Base-by-base conservation (phyloP, 30 jellyfish, hydroid and myxozoan genomes). In the Catostylus mosaicus region DNA sequence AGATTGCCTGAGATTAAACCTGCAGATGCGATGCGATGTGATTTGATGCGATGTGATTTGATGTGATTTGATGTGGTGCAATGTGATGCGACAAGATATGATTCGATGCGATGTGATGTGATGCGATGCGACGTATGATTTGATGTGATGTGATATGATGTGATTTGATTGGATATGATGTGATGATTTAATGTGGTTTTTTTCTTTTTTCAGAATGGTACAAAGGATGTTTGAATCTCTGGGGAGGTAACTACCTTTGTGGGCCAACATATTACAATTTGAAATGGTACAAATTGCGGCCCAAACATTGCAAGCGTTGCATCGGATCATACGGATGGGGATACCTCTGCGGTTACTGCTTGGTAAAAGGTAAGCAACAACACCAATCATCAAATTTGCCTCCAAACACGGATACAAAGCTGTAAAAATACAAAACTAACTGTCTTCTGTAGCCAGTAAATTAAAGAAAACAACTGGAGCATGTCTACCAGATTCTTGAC, bases 221-320 rank as follows among this genome's bases (percentile, higher is more conserved):
- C 71, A 59, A 38, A 40, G 46, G 81, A 20, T 78, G 89, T 65
- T 62, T 73, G 35, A 37, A 29, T 23, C 40, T 78, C 40, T 78
- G 89, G 89, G 80, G 82, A 26, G 46, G 69, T 20, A 24, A 64
- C 22, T 66, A 46, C 37, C 89, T 78, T 38, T 78, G 89, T 43
- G 89, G 45, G 5, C 54, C 67, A 24, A 32, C 70, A 20, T 60
- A 62, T 29, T 78, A 78, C 73, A 1, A 62, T 61, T 27, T 78
- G 45, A 36, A 30, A 14, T 78, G 61, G 60, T 78, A 20, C 89
- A 61, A 31, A 26, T 38, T 26, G 1, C 31, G 60, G 18, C 71
- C 52, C 6, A 37, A 43, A 19, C 51, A 30, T 26, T 78, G 89
- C 75, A 78, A 32, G 30, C 3, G 14, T 32, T 78, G 89, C 73